A percentile compares a stretch with the other conserved stretches of the same genome.
These are phyloP conservation scores for Eospalax fontanierii DNA, from an alignment of 2,797 vertebrate species.

Conservation along the genomic window DNA sequence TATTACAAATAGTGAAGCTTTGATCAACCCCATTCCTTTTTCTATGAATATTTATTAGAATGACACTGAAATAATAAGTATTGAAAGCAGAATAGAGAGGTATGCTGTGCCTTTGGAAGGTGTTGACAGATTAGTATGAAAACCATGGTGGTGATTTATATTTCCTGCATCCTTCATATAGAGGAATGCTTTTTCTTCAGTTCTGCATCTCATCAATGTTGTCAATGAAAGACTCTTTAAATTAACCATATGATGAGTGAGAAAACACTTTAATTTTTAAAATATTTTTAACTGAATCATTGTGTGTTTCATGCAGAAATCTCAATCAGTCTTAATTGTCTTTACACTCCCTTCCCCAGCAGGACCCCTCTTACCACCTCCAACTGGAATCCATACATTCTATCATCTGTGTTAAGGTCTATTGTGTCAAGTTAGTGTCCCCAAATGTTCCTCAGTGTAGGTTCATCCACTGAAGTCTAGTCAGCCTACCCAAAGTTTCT, in stretches of 20 bases:
- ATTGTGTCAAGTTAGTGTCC: no score
- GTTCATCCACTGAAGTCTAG: no score
- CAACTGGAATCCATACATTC: no score
- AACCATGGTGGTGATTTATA: not conserved
- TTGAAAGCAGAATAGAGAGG: not conserved
- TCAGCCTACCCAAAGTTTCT: no score
- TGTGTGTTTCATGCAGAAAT: no score
- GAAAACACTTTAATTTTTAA: no score
- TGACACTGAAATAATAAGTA: conserved; percentile 20
- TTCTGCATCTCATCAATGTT: not conserved
- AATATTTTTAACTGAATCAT: no score
- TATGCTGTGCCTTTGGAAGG: not conserved
- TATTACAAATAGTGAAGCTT: not conserved
- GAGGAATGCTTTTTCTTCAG: not conserved
- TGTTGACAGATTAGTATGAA: conserved; percentile 4
- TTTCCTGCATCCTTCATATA: not conserved
- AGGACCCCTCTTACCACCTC: no score
- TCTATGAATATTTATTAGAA: conserved; percentile 21
- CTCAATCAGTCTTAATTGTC: no score
- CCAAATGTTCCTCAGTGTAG: no score
- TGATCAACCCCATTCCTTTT: conserved; percentile 24
- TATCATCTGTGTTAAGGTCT: no score
- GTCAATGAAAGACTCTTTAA: not conserved
- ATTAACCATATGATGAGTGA: conserved; percentile 33
- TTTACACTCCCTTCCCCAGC: no score